A percentile compares a stretch with the other conserved stretches of the same genome.
phyloP scores from a whole-genome alignment of 2,797 vertebrate genomes.

The Halcyon badia region DNA sequence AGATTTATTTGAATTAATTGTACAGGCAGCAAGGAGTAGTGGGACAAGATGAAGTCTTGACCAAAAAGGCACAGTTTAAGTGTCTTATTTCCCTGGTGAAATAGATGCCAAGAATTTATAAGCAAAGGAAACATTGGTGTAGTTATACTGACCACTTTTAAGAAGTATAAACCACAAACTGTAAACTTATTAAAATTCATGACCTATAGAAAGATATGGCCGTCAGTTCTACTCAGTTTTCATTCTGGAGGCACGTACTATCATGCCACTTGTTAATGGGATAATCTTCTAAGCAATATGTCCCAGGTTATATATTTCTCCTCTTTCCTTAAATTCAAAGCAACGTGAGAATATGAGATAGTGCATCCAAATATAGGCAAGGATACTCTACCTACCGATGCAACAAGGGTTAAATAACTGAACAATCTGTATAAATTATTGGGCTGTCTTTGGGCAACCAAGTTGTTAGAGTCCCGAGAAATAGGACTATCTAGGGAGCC shows the following conservation, averaged over 20 bases:
- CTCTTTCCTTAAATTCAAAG: not conserved
- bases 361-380: not conserved
- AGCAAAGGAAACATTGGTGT: not conserved
- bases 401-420: not conserved
- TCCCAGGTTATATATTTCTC: not conserved
- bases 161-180: not conserved
- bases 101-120: not conserved
- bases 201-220: not conserved
- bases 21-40: not conserved
- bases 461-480: not conserved
- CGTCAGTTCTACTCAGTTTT: not conserved
- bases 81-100: not conserved
- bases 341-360: not conserved
- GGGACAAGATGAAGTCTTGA: not conserved
- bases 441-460: not conserved
- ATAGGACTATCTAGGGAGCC: not conserved
- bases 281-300: not conserved
- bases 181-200: constrained; percentile 1
- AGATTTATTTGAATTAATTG: not conserved
- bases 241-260: not conserved
- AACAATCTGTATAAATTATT: not conserved
- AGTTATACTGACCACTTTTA: not conserved
- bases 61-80: not conserved
- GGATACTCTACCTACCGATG: not conserved
- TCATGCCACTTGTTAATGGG: not conserved